Evolutionary conservation across 1,140 invertebrate species (phyloP), one percentile per base, ranked within the genome.

Genomic region (Drosophila triauraria): DNA sequence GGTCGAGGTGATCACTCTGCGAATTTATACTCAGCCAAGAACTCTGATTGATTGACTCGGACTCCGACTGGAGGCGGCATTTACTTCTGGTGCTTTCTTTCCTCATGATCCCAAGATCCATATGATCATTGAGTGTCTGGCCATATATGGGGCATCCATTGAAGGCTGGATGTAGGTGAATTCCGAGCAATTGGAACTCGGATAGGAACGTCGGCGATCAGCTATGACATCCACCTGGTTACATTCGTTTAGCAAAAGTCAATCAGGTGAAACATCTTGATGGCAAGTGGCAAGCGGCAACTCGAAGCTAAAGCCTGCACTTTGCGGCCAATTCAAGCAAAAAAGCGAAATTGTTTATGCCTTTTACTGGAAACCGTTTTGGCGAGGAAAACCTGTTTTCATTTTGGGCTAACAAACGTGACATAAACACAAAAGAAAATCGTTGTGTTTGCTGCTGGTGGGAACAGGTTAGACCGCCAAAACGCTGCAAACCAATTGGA

Each of bases 381-480:
- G 54, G 42, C 46, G 47, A 63, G 46, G 46, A 69, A 71, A 88
- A 87, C 84, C 84, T 84, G 84, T 88, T 87, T 84, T 53, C 17
- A 48, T 57, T 78, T 71, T 71, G 54, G 65, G 62, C 84, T 65
- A 85, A 84, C 64, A 82, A 84, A 75, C 77, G 83, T 87, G 83
- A 87, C 80, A 87, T 72, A 86, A 86, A 80, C 83, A 87, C 76
- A 87, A 78, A 88, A 75, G 80, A 84, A 90, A 90, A 75, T 69
- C 30, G 48, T 15, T 38, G 51, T 71, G 5, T 30, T 30, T 30
- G 27, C 27, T 27, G 42, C 38, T 48, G 69, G 65, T 81, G 84
- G 78, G 81, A 88, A 88, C 84, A 88, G 85, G 84, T 88, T 88
- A 85, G 63, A 42, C 61, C 51, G 50, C 50, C 20, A 20, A 25